phyloP scores from a whole-genome alignment of 2,888 invertebrate genomes.

The Actias luna region DNA sequence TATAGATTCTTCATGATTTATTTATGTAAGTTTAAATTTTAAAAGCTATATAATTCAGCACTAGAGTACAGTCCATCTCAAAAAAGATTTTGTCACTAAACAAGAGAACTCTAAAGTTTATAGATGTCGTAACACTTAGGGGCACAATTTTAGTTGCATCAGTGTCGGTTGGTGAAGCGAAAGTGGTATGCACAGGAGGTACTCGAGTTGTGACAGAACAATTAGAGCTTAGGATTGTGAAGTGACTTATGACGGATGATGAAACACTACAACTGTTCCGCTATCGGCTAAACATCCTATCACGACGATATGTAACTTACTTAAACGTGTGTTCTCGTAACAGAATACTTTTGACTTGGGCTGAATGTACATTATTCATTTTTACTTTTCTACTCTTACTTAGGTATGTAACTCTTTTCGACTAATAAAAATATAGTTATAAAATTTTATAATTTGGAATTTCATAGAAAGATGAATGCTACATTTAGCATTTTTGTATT shows the following conservation, averaged over 20 bases:
- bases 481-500: no score
- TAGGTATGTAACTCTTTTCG: neutral
- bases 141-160: slow-evolving; percentile 42
- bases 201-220: slow-evolving; percentile 45
- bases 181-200: slow-evolving; percentile 40
- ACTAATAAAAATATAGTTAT: neutral
- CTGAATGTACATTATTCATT: no score
- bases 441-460: no score
- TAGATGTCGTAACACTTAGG: slow-evolving; percentile 30
- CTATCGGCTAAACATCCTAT: slow-evolving; percentile 4
- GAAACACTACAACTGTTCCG: slow-evolving; percentile 4
- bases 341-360: no score
- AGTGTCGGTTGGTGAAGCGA: slow-evolving; percentile 40
- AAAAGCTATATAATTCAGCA: neutral
- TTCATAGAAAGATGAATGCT: no score
- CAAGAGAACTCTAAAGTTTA: slow-evolving; percentile 14
- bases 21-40: neutral
- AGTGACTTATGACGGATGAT: slow-evolving; percentile 26
- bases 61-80: neutral
- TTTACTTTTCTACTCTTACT: neutral
- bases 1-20: no score
- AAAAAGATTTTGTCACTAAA: slow-evolving; percentile 8
- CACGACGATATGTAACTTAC: slow-evolving; percentile 1
- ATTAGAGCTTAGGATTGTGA: slow-evolving; percentile 41
- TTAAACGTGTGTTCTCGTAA: neutral